Conservation (phyloP, 2,888 invertebrate genomes). For the Pachymerium ferrugineum region DNA sequence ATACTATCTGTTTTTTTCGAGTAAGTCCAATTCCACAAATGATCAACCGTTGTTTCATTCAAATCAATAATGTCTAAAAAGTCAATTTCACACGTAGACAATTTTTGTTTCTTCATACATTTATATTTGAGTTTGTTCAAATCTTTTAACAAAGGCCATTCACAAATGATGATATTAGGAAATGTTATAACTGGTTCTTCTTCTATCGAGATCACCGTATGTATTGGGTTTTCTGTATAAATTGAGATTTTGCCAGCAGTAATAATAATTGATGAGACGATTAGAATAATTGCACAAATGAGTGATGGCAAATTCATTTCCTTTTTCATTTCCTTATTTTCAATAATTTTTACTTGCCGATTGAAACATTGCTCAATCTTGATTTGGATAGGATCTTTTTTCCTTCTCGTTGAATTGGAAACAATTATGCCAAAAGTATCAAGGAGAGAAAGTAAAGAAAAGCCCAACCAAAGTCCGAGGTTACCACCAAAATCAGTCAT, state of each 20-base stretch:
- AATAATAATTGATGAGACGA: no score
- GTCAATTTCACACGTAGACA: background rate
- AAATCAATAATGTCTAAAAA: background rate
- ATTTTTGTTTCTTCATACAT: no score
- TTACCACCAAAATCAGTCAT: background rate
- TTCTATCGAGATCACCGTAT: background rate
- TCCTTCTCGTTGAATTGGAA: no score
- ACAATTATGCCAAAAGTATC: no score
- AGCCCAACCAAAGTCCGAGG: background rate
- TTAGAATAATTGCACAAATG: no score
- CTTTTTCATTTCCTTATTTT: no score
- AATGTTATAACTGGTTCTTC: background rate
- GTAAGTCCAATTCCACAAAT: background rate
- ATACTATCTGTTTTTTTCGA: no score
- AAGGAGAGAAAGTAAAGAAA: background rate
- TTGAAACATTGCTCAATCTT: no score
- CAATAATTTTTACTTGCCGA: no score
- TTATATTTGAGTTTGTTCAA: background rate
- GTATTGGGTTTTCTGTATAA: background rate
- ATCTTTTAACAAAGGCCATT: no score
- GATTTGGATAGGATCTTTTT: no score
- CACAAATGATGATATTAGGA: background rate
- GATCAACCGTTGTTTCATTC: background rate
- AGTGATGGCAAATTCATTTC: no score
- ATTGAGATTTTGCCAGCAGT: background rate